A percentile compares a stretch with the other conserved stretches of the same genome.
Evolutionary conservation across 92 coral and sea anemone species (phyloP).

Genomic region (Blastomussa wellsi): DNA sequence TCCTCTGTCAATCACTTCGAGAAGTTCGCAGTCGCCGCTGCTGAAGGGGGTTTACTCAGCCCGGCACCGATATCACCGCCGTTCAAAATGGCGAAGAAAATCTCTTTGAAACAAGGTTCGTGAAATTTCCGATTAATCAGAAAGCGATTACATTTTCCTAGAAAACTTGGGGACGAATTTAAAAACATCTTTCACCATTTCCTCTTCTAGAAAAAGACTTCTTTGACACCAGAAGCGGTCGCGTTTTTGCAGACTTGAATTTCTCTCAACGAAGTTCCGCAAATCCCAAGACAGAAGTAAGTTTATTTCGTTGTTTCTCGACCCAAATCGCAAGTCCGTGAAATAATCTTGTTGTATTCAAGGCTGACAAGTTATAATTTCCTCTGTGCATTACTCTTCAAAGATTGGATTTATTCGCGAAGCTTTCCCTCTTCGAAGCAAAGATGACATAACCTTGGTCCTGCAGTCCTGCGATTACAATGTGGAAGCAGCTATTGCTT

Average conservation of each 20-base stretch:
- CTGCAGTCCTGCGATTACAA: constrained; percentile 94
- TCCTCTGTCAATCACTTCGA: constrained; percentile 24
- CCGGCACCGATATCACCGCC: constrained; percentile 44
- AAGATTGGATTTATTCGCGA: constrained; percentile 85
- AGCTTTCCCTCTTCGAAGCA: constrained; percentile 85
- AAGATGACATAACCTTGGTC: constrained; percentile 83
- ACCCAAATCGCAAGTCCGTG: background rate
- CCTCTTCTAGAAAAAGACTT: constrained; percentile 55
- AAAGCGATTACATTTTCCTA: background rate
- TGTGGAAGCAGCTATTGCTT: constrained; percentile 81
- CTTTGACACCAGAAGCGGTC: constrained; percentile 68
- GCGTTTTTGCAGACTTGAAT: constrained; percentile 68
- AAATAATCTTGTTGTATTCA: background rate
- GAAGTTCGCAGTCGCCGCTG: constrained; percentile 5
- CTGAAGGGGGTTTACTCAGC: constrained; percentile 8
- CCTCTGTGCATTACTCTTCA: background rate
- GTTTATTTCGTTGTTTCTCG: constrained; percentile 37
- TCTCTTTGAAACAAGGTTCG: constrained; percentile 38
- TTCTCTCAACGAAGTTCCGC: constrained; percentile 63
- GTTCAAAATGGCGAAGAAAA: constrained; percentile 42
- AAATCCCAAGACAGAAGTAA: constrained; percentile 62
- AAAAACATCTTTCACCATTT: background rate
- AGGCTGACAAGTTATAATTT: constrained; percentile 22
- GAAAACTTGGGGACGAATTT: background rate
- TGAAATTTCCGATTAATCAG: background rate